Conservation (phyloP, 1,140 invertebrate species). For the Bombus fervidus region DNA sequence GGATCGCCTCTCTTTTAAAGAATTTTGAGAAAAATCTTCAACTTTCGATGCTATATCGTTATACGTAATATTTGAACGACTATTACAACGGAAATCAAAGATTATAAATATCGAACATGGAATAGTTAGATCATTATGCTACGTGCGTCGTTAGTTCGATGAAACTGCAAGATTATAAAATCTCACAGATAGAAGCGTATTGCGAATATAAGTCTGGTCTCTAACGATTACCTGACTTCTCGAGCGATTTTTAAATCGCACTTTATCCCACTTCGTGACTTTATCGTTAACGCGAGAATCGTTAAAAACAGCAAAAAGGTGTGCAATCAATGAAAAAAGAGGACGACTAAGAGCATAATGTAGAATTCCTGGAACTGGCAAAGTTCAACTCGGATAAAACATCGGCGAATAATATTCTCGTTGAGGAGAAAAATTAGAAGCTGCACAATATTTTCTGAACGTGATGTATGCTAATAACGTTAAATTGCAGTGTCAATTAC, state of each 20-base stretch:
- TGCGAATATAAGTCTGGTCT: background rate
- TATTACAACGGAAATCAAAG: background rate
- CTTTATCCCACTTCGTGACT: background rate
- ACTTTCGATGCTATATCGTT: background rate
- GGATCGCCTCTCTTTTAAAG: background rate
- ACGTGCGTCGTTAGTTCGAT: background rate
- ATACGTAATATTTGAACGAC: background rate
- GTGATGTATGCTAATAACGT: slow-evolving; percentile 16
- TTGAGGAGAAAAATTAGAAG: background rate
- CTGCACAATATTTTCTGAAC: background rate
- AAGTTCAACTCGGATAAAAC: background rate
- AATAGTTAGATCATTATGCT: background rate
- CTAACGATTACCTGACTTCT: background rate
- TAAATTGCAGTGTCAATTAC: slow-evolving; percentile 17
- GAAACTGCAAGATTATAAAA: background rate
- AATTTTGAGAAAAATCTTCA: background rate
- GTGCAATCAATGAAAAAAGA: background rate
- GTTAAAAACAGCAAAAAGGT: background rate
- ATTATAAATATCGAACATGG: slow-evolving; percentile 1
- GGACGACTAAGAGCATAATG: no score
- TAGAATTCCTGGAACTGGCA: background rate
- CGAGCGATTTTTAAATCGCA: background rate
- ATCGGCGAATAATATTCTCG: background rate
- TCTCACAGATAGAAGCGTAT: background rate
- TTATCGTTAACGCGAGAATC: background rate